phyloP scores from a whole-genome alignment of 1,140 invertebrate species.

The Hyles euphorbiae region DNA sequence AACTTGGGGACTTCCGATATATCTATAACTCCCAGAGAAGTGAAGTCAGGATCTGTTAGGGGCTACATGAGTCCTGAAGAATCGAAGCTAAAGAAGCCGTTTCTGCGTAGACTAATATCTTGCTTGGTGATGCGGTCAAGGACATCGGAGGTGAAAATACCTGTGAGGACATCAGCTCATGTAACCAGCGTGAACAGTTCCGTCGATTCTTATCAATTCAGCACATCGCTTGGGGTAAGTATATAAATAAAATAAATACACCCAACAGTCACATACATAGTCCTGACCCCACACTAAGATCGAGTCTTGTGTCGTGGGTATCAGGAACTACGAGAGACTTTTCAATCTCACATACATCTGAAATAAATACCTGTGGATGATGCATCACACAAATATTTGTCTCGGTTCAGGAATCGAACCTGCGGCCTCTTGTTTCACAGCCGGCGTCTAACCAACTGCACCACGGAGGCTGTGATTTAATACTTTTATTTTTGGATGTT shows the following conservation, averaged over 20 bases:
- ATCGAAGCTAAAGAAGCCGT: constrained; percentile 39
- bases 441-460: no score
- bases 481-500: no score
- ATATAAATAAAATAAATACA: not conserved
- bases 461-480: no score
- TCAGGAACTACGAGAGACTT: no score
- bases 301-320: no score
- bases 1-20: constrained; percentile 52
- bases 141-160: constrained; percentile 29
- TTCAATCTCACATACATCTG: no score
- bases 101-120: constrained; percentile 48
- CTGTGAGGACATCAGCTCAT: constrained; percentile 9
- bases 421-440: no score
- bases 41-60: constrained; percentile 17
- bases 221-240: constrained; percentile 55
- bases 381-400: no score
- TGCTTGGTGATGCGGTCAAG: constrained; percentile 45
- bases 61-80: constrained; percentile 16
- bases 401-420: no score
- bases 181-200: constrained; percentile 32
- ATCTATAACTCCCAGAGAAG: constrained; percentile 32
- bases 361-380: no score
- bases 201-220: constrained; percentile 54
- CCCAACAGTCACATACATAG: no score
- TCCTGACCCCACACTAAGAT: no score